A percentile compares a stretch with the other conserved stretches of the same genome.
These are phyloP conservation scores for Agrochola macilenta DNA, from an alignment of 2,888 invertebrate genomes.

Conservation along the genomic window DNA sequence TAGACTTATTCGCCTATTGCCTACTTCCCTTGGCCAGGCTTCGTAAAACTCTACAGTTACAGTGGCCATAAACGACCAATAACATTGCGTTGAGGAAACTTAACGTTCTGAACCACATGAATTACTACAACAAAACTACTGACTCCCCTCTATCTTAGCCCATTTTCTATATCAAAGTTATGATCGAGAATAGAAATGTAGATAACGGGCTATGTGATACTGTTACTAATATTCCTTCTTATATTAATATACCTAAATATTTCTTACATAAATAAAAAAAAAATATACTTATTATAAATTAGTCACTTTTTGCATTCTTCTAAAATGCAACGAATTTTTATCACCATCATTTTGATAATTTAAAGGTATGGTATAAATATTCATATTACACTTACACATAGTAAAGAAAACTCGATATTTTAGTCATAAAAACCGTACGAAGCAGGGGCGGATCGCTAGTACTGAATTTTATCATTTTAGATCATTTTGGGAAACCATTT, in stretches of 20 bases:
- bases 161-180: constrained; percentile 18
- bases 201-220: not conserved
- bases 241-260: too few species aligned
- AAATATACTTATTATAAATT: too few species aligned
- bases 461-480: not conserved
- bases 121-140: constrained; percentile 13
- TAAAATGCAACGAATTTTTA: too few species aligned
- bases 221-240: not conserved
- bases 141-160: not conserved
- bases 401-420: not conserved
- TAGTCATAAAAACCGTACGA: not conserved
- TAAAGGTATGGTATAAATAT: too few species aligned
- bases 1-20: constrained; percentile 9
- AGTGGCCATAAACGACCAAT: constrained; percentile 18
- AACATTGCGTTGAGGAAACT: constrained; percentile 18
- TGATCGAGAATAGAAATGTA: not conserved
- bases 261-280: too few species aligned
- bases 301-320: too few species aligned
- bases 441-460: not conserved
- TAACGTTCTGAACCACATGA: constrained; percentile 26
- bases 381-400: not conserved
- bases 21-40: not conserved
- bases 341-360: too few species aligned
- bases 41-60: constrained; percentile 8
- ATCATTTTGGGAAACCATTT: not conserved